Evolutionary conservation across 2,888 invertebrate species (phyloP).

Genomic region (Caenorhabditis sinica): DNA sequence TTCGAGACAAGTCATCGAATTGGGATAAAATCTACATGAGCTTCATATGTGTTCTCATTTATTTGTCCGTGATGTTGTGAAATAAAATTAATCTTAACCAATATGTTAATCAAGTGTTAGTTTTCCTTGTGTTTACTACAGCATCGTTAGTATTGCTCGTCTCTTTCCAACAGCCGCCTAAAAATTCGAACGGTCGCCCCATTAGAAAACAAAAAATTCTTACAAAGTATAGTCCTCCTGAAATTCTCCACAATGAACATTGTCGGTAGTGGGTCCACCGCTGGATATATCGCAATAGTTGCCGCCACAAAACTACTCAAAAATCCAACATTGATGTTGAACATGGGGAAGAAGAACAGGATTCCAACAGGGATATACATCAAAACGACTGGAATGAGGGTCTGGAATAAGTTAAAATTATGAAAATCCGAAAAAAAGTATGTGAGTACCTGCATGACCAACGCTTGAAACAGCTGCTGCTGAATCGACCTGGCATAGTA

Average conservation of each 20-base stretch:
- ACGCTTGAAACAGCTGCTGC: slow-evolving; percentile 24
- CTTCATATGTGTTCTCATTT: too few species aligned
- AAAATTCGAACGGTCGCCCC: too few species aligned
- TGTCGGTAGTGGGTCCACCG: slow-evolving; percentile 35
- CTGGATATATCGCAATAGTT: slow-evolving; percentile 33
- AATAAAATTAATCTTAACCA: too few species aligned
- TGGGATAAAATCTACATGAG: too few species aligned
- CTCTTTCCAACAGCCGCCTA: too few species aligned
- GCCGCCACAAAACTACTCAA: slow-evolving; percentile 7
- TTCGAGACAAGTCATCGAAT: slow-evolving; percentile 2
- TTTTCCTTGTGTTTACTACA: too few species aligned
- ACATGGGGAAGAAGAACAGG: slow-evolving; percentile 3
- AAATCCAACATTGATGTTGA: not conserved
- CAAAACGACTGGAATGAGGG: slow-evolving; percentile 22
- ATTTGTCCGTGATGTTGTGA: too few species aligned
- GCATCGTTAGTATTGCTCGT: too few species aligned
- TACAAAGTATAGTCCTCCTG: slow-evolving; percentile 1
- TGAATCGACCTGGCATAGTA: slow-evolving; percentile 12
- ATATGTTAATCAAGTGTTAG: too few species aligned
- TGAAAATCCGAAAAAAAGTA: too few species aligned
- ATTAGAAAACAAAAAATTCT: too few species aligned
- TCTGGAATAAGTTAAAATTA: not conserved
- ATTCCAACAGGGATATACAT: slow-evolving; percentile 32
- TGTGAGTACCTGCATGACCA: slow-evolving; percentile 25
- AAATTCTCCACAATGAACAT: slow-evolving; percentile 32